A percentile compares a stretch with the other conserved stretches of the same genome.
phyloP scores from a whole-genome alignment of 2,113 vertebrate species.

The Lycocorax pyrrhopterus region DNA sequence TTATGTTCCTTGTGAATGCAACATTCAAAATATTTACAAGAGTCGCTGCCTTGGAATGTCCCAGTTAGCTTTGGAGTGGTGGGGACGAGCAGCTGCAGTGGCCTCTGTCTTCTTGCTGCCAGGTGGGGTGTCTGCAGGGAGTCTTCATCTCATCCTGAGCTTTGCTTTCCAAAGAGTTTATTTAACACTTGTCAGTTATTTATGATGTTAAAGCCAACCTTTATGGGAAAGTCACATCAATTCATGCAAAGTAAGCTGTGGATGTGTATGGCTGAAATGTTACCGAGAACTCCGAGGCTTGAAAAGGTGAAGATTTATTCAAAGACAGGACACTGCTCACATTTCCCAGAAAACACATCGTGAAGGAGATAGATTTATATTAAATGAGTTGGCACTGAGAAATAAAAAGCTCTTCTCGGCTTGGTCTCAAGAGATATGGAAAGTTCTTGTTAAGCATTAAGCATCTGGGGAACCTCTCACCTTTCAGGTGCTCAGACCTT shows the following conservation, averaged over 20 bases:
- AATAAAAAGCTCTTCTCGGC: neutral
- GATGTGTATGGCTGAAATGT: neutral
- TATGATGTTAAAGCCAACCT: neutral
- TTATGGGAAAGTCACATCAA: neutral
- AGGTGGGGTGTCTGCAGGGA: neutral
- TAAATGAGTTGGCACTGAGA: neutral
- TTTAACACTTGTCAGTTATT: neutral
- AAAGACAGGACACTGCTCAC: neutral
- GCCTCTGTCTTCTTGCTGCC: neutral
- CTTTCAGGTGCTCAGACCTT: neutral
- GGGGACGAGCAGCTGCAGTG: rapidly evolving
- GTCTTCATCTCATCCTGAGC: neutral
- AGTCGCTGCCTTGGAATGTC: neutral
- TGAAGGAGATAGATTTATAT: neutral
- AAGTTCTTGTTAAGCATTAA: neutral
- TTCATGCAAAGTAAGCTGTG: neutral
- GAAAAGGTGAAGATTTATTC: neutral
- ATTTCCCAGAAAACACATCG: neutral
- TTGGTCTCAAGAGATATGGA: rapidly evolving
- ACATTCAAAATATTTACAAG: neutral
- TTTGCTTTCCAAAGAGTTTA: neutral
- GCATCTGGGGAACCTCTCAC: neutral
- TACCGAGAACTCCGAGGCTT: neutral
- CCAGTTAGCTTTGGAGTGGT: neutral
- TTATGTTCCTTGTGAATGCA: neutral